Percentiles rank a stretch among this genome's conserved stretches.
Conservation (phyloP, 2,113 vertebrate species). For the Anhinga anhinga region DNA sequence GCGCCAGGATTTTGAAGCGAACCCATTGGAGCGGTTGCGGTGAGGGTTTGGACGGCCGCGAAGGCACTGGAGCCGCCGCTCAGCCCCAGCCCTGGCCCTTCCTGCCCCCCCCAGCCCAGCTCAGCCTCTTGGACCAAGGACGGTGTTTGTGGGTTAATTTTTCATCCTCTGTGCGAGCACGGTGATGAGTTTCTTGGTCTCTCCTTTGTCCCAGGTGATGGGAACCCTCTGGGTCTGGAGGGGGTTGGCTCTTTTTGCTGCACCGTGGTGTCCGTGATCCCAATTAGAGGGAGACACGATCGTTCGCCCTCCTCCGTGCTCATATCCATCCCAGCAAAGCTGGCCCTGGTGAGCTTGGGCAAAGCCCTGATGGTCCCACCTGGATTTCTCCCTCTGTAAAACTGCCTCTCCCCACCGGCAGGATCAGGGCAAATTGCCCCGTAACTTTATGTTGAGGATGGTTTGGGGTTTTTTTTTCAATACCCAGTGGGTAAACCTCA, state of each 20-base stretch:
- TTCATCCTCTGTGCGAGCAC: rapidly evolving
- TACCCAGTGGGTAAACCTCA: not conserved
- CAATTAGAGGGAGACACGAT: rapidly evolving
- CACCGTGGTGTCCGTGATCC: rapidly evolving
- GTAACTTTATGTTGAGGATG: rapidly evolving
- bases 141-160: not conserved
- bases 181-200: not conserved
- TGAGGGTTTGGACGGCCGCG: not conserved
- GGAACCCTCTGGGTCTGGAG: rapidly evolving
- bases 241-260: not conserved
- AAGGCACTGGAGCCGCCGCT: not conserved
- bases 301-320: not conserved
- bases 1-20: not conserved
- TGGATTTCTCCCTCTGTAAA: not conserved
- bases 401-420: not conserved
- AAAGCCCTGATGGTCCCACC: not conserved
- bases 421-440: not conserved
- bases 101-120: not conserved
- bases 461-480: too few species aligned
- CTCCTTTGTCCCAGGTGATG: not conserved
- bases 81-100: not conserved
- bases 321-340: rapidly evolving
- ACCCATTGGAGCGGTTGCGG: not conserved
- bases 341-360: not conserved
- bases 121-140: not conserved